Conservation (phyloP, 1,140 invertebrate species). For the Fopius arisanus region DNA sequence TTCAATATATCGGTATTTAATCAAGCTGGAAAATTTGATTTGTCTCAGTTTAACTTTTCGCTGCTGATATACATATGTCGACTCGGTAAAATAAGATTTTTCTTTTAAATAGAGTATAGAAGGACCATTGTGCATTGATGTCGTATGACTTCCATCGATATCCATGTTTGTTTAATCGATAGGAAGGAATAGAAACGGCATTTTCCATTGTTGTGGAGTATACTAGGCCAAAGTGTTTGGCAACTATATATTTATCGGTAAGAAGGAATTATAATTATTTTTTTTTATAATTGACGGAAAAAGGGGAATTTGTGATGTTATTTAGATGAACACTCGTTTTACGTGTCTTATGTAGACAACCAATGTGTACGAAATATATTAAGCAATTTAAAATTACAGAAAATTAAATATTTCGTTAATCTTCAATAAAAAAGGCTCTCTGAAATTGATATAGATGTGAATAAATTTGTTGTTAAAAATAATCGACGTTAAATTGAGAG, state of each 20-base stretch:
- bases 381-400: neutral
- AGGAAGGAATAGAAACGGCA: no score
- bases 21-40: no score
- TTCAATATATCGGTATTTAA: no score
- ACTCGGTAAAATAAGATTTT: no score
- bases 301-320: neutral
- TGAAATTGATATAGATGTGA: neutral
- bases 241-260: neutral
- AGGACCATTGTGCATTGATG: no score
- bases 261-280: neutral
- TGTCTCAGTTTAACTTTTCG: constrained; percentile 7
- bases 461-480: neutral
- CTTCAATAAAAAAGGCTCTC: neutral
- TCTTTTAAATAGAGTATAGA: no score
- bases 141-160: no score
- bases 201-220: no score
- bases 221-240: neutral
- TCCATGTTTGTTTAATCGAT: no score
- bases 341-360: neutral
- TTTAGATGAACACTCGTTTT: neutral
- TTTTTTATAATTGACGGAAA: neutral
- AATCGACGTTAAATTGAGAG: neutral
- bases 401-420: neutral
- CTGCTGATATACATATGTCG: no score
- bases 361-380: neutral